Evolutionary conservation across 1,140 invertebrate genomes (phyloP), one percentile per base, ranked within the genome.

Genomic region (Caenorhabditis inopinata): DNA sequence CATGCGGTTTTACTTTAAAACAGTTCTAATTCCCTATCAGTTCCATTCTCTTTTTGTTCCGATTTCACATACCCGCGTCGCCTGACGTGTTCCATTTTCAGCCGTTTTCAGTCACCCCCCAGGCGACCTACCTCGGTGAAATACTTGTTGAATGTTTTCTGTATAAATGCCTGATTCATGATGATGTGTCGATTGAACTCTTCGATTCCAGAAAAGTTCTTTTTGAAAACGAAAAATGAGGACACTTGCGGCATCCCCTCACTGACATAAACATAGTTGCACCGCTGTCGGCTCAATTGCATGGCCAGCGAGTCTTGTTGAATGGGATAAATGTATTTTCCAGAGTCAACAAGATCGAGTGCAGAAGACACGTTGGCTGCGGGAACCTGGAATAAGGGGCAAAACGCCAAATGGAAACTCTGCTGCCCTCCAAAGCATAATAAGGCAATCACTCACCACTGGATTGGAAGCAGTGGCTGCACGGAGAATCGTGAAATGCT

Each of bases 241-340:
- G 78, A 79, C n/a, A 42, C 29, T 58, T 79, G 78, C 5, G 78
- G 78, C 29, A 79, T 74, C 27, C 78, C 78, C 16, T 79, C 35
- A 49, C 51, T 58, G 7, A 79, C 78, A 46, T 79, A 79, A 1
- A 79, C 68, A 18, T 68, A 58, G 27, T 79, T 79, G 45, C 78
- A 79, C 27, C 78, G 21, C 29, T 35, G 21, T 53, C 38, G 74
- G 16, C 62, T 74, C 62, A 74, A 47, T 74, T 79, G 78, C 78
- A 79, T 79, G 16, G 78, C 78, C 23, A 74, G 14, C 6, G 51
- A 68, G 38, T 79, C 78, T 35, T 79, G 51, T 58, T 79, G 78
- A 45, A 79, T 79, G n/a, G 78, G 78, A 42, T 79, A 79, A 23
- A 79, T 79, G 29, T 79, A 79, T 12, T 74, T 74, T 35, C 78